Evolutionary conservation across 2,113 vertebrate species (phyloP).

Genomic region (Amazona vittata): DNA sequence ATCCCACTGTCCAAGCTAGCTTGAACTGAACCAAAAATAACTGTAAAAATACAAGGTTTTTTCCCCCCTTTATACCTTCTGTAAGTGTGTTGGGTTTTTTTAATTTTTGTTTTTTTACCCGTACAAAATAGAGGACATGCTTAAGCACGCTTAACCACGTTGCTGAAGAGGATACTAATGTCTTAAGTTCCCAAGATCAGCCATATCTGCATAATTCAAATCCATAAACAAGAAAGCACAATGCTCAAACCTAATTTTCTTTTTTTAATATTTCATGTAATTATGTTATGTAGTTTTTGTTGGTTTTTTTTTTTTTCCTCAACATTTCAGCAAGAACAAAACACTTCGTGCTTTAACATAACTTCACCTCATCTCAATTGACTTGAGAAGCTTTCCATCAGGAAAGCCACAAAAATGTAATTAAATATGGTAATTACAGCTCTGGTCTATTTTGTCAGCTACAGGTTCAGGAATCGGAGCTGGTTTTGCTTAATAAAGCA

Average conservation of each 20-base stretch:
- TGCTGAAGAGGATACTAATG: neutral
- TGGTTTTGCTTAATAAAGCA: slow-evolving; percentile 61
- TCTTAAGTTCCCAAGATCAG: neutral
- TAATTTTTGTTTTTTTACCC: neutral
- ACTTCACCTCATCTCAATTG: slow-evolving; percentile 31
- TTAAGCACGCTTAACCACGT: neutral
- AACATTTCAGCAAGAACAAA: slow-evolving; percentile 38
- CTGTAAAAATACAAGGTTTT: neutral
- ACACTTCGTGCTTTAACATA: neutral
- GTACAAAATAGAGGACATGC: neutral
- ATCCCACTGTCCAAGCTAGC: neutral
- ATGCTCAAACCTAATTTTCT: neutral
- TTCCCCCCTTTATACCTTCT: neutral
- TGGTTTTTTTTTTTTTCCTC: neutral
- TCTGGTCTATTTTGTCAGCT: slow-evolving; percentile 39
- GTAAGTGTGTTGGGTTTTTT: neutral
- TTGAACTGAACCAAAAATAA: neutral
- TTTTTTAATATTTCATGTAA: neutral
- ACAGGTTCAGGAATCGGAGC: slow-evolving; percentile 42
- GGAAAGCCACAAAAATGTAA: neutral
- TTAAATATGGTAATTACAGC: slow-evolving; percentile 32
- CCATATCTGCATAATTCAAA: slow-evolving; percentile 40
- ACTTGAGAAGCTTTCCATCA: slow-evolving; percentile 49
- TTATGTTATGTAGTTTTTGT: neutral
- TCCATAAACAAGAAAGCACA: slow-evolving; percentile 28